Evolutionary conservation across 2,888 invertebrate species (phyloP).

Genomic region (Drosophila villosipedis): DNA sequence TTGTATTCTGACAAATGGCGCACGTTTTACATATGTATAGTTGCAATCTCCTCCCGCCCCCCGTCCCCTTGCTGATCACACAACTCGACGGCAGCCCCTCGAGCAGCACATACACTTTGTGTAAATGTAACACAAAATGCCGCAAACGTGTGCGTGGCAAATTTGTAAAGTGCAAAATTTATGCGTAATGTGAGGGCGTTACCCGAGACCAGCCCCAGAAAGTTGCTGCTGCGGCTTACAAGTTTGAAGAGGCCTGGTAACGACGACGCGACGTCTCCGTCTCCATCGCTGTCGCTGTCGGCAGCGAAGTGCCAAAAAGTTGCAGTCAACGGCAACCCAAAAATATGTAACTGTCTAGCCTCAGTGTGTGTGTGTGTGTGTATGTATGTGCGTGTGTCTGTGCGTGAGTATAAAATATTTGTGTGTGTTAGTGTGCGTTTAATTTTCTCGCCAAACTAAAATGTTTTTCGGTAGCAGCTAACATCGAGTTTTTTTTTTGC

Average conservation of each 20-base stretch:
- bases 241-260: slow-evolving; percentile 71
- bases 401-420: not conserved
- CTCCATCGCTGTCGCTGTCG: slow-evolving; percentile 16
- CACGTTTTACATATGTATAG: slow-evolving; percentile 74
- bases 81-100: not conserved
- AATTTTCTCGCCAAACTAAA: slow-evolving; percentile 81
- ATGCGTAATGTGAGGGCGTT: slow-evolving; percentile 80
- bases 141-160: slow-evolving; percentile 81
- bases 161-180: slow-evolving; percentile 82
- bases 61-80: not conserved
- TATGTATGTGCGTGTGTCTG: slow-evolving; percentile 15
- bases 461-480: slow-evolving; percentile 62
- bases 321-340: slow-evolving; percentile 69
- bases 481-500: slow-evolving; percentile 37
- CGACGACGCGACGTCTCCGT: slow-evolving; percentile 37
- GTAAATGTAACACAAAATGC: slow-evolving; percentile 79
- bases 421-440: slow-evolving; percentile 54
- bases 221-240: slow-evolving; percentile 63
- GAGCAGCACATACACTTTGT: slow-evolving; percentile 35
- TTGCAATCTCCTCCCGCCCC: slow-evolving; percentile 17
- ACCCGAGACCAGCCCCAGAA: slow-evolving; percentile 38
- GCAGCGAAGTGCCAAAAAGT: slow-evolving; percentile 75
- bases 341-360: slow-evolving; percentile 73
- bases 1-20: slow-evolving; percentile 73
- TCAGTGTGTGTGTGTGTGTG: slow-evolving; percentile 10